phyloP scores from a whole-genome alignment of 2,888 invertebrate genomes.

The Volucella zonaria region DNA sequence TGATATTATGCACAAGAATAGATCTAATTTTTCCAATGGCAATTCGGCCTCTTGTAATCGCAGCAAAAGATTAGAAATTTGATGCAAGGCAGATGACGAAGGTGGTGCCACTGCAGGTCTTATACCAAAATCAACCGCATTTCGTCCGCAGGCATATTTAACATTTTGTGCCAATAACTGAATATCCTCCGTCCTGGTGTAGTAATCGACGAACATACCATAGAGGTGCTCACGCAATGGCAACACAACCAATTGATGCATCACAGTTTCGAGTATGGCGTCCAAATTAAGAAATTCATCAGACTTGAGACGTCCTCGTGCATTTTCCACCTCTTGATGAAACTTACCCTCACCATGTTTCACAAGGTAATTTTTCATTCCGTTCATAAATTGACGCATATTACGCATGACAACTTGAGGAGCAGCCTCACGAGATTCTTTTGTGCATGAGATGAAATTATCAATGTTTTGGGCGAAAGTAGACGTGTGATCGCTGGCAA shows the following conservation, averaged over 20 bases:
- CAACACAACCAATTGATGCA: constrained; percentile 94
- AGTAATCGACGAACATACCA: constrained; percentile 93
- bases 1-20: constrained; percentile 93
- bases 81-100: constrained; percentile 88
- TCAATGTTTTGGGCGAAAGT: constrained; percentile 96
- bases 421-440: constrained; percentile 93
- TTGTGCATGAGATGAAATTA: constrained; percentile 96
- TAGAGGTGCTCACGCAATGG: constrained; percentile 93
- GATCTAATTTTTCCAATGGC: constrained; percentile 95
- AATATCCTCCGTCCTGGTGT: constrained; percentile 89
- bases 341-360: constrained; percentile 97
- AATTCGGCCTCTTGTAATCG: constrained; percentile 95
- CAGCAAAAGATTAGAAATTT: constrained; percentile 90
- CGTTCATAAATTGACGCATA: constrained; percentile 98
- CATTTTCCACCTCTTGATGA: constrained; percentile 92
- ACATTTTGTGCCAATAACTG: constrained; percentile 85
- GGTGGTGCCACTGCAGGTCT: constrained; percentile 89
- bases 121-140: constrained; percentile 81
- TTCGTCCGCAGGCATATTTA: constrained; percentile 81
- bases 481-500: constrained; percentile 92
- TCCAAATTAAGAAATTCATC: constrained; percentile 98
- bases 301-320: constrained; percentile 87
- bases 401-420: constrained; percentile 95
- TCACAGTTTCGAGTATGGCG: constrained; percentile 95
- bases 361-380: constrained; percentile 98